Evolutionary conservation across 1,140 invertebrate species (phyloP).

Genomic region (Lucilia sericata): DNA sequence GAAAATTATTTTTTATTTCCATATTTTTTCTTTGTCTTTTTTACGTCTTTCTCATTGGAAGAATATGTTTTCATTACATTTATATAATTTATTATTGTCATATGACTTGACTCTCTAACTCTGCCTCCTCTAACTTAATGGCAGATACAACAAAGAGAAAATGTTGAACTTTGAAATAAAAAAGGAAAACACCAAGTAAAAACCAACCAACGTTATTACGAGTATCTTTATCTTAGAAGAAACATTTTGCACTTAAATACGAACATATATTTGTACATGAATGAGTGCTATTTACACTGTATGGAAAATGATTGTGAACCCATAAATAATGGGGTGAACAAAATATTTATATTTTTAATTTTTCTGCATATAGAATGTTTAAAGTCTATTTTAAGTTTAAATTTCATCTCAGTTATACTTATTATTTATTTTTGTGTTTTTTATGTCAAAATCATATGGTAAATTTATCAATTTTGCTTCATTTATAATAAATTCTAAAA

Average conservation of each 20-base stretch:
- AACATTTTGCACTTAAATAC: background rate
- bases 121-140: background rate
- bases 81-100: slow-evolving; percentile 2
- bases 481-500: too few relatives aligned
- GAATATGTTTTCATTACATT: slow-evolving; percentile 7
- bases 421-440: too few relatives aligned
- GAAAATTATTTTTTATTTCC: too few relatives aligned
- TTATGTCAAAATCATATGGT: too few relatives aligned
- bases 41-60: background rate
- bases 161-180: background rate
- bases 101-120: slow-evolving; percentile 4
- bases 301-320: background rate
- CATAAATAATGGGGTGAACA: too few relatives aligned
- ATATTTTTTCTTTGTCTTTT: background rate
- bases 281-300: background rate
- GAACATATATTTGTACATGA: background rate
- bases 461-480: too few relatives aligned
- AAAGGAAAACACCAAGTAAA: background rate
- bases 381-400: too few relatives aligned
- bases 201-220: background rate
- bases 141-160: background rate
- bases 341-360: too few relatives aligned
- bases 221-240: background rate
- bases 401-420: too few relatives aligned
- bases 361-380: too few relatives aligned